Evolutionary conservation across 2,888 invertebrate genomes (phyloP).

Genomic region (Erebia aethiops): DNA sequence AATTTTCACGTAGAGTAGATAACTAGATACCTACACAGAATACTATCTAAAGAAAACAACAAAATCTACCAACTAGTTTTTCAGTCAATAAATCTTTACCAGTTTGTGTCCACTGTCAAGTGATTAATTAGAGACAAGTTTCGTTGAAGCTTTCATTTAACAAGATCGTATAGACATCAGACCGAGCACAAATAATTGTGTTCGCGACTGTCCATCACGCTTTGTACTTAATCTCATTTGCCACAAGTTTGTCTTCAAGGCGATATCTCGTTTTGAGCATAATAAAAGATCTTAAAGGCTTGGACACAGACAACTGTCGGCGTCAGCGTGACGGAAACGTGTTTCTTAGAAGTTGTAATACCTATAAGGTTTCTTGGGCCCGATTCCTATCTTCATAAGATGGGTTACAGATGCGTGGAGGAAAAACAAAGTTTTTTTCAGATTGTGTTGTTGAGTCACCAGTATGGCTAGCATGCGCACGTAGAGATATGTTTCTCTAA

Average conservation of each 20-base stretch:
- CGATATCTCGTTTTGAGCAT: slow-evolving; percentile 71
- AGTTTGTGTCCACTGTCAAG: background rate
- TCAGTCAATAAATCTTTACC: background rate
- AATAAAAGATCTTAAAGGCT: slow-evolving; percentile 63
- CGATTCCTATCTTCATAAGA: background rate
- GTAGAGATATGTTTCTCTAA: too few species aligned
- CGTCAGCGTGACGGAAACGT: background rate
- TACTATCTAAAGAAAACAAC: background rate
- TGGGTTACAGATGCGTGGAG: background rate
- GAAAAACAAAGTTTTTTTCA: background rate
- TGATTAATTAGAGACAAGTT: background rate
- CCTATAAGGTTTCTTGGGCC: background rate
- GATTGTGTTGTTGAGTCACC: too few species aligned
- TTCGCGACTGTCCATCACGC: slow-evolving; percentile 53
- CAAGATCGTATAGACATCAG: slow-evolving; percentile 24
- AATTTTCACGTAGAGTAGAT: too few species aligned
- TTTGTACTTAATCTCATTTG: slow-evolving; percentile 47
- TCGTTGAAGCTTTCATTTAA: slow-evolving; percentile 4
- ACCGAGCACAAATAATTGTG: slow-evolving; percentile 39
- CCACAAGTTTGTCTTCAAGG: slow-evolving; percentile 68
- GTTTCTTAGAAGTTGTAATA: background rate
- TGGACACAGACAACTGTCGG: background rate
- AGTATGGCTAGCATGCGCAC: too few species aligned
- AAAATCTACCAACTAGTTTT: background rate
- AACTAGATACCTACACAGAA: too few species aligned